Evolutionary conservation across 2,888 invertebrate genomes (phyloP), one percentile per base, ranked within the genome.

Genomic region (Rotaria sp.): DNA sequence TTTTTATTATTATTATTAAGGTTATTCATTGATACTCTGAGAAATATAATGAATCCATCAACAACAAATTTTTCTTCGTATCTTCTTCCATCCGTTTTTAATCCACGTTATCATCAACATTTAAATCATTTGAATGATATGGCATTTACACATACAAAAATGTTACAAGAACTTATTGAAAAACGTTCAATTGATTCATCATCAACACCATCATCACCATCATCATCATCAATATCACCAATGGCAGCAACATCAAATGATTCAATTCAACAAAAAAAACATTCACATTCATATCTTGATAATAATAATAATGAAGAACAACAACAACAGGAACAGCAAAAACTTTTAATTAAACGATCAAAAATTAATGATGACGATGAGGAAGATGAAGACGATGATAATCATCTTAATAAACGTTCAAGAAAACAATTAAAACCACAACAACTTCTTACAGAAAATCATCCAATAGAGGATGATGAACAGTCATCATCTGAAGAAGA

Each of bases 41-140:
- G n/a, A 52, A 21, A 30, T 8, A 11, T n/a, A 4, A 59, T 74
- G 41, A 74, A 74, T 74, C 41, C 74, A 10, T 11, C 35, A n/a
- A 74, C 74, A 74, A 13, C 74, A 74, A 38, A 35, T 38, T 38
- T 74, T 24, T 38, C 74, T 24, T 24, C 74, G 0, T 35, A 35
- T 38, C 8, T 41, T 4, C 74, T 41, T 38, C 11, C 74, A 10
- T 41, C 35, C 38, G 74, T 74, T 38, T 74, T 74, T 24, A n/a
- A 74, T 74, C 74, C 74, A 38, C 74, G 74, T 24, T 74, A 74
- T 74, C 74, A 74, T 74, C 74, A 74, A 74, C 74, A 74, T 74
- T 26, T 74, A 8, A 74, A 38, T 74, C 74, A 74, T 74, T 24
- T 74, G 4, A 74, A 74, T 74, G 74, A 74, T 38, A 74, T 41